Conservation (phyloP, 1,140 invertebrate species). For the Bombus breviceps region DNA sequence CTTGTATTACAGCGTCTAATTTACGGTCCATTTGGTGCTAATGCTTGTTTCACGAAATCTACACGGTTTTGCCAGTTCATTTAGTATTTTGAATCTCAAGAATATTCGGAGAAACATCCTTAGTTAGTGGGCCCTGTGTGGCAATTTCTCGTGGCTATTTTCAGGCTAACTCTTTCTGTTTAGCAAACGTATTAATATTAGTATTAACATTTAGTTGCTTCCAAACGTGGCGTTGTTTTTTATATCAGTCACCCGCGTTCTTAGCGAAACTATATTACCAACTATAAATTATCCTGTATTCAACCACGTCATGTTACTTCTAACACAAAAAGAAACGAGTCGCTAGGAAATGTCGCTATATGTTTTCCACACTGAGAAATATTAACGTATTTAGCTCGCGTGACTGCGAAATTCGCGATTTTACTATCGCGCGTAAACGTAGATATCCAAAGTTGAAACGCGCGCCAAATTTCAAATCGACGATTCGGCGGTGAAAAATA, state of each 20-base stretch:
- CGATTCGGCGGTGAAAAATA: conserved; percentile 43
- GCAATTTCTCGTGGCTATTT: too few relatives aligned
- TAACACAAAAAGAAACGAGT: too few relatives aligned
- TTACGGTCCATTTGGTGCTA: background rate
- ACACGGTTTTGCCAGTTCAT: background rate
- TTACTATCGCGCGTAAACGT: background rate
- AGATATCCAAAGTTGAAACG: background rate
- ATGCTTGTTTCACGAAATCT: background rate
- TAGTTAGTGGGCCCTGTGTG: background rate
- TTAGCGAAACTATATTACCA: too few relatives aligned
- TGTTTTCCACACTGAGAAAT: too few relatives aligned
- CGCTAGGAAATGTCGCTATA: too few relatives aligned
- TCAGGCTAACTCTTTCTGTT: too few relatives aligned
- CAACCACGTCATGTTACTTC: background rate
- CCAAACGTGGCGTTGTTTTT: too few relatives aligned
- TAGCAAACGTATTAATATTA: too few relatives aligned
- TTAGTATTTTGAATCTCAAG: background rate
- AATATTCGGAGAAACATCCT: background rate
- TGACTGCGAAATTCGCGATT: background rate
- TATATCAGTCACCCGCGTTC: too few relatives aligned
- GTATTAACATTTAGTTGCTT: too few relatives aligned
- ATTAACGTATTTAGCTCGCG: too few relatives aligned
- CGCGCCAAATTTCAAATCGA: background rate
- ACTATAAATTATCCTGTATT: too few relatives aligned
- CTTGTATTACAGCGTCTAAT: background rate